A percentile compares a stretch with the other conserved stretches of the same genome.
Evolutionary conservation across 2,888 invertebrate species (phyloP).

Genomic region (Scelioninae gen. 2): DNA sequence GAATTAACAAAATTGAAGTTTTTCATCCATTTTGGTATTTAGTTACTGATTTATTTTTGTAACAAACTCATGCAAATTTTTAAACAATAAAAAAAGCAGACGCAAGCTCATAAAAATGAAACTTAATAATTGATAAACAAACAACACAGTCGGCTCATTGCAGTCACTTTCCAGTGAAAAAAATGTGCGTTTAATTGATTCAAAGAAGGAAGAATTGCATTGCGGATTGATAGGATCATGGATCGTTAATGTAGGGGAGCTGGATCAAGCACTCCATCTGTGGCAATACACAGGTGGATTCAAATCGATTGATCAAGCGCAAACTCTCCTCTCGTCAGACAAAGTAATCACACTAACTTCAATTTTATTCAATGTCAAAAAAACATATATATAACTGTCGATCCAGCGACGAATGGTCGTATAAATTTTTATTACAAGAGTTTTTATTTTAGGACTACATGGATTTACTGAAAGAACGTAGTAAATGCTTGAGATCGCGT

Average conservation of each 20-base stretch:
- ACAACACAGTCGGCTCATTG: conserved; percentile 41
- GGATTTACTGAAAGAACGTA: conserved; percentile 84
- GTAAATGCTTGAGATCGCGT: conserved; percentile 87
- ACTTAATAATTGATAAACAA: conserved; percentile 24
- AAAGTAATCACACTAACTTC: conserved; percentile 51
- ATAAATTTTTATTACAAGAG: conserved; percentile 5
- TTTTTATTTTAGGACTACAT: conserved; percentile 80
- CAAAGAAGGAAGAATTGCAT: conserved; percentile 83
- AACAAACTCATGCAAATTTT: no score
- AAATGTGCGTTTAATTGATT: conserved; percentile 85
- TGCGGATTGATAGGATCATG: conserved; percentile 96
- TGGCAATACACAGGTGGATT: conserved; percentile 98
- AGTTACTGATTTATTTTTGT: no score
- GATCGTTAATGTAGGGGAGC: conserved; percentile 96
- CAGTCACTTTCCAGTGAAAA: conserved; percentile 80
- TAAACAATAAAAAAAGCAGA: no score
- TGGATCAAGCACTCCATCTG: conserved; percentile 97
- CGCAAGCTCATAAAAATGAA: no score
- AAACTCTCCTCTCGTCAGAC: conserved; percentile 75
- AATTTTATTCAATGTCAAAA: conserved; percentile 40
- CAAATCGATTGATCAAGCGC: conserved; percentile 88
- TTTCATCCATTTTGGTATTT: no score
- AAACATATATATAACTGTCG: not conserved
- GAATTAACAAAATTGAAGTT: no score
- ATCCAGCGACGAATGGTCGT: not conserved